Percentiles rank a stretch among this genome's conserved stretches.
Conservation (phyloP, 2,888 invertebrate genomes). For the Melikaiella ostensackeni region DNA sequence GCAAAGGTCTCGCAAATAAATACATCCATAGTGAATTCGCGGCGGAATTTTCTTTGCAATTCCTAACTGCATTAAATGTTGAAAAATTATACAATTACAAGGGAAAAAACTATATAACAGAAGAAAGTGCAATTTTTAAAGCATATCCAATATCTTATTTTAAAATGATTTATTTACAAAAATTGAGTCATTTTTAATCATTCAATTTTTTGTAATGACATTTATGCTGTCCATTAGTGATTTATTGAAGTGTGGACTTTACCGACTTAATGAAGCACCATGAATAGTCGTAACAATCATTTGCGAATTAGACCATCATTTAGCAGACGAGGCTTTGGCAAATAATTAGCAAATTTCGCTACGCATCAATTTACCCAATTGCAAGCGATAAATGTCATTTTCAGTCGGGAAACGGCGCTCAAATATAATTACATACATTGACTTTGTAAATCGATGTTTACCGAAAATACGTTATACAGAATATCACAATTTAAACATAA, state of each 20-base stretch:
- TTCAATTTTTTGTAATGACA: not conserved
- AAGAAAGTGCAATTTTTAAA: not conserved
- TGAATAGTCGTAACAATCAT: conserved; percentile 48
- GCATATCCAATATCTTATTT: not conserved
- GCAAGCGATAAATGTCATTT: conserved; percentile 20
- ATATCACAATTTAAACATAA: not conserved
- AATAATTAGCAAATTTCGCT: conserved; percentile 43
- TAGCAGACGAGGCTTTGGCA: conserved; percentile 38
- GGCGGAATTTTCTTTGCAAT: not conserved
- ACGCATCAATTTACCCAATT: conserved; percentile 11
- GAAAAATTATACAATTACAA: too few relatives aligned
- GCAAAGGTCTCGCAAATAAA: too few relatives aligned
- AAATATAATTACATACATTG: not conserved
- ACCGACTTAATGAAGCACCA: conserved; percentile 42
- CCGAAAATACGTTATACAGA: not conserved
- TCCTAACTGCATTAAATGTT: too few relatives aligned
- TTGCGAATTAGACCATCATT: conserved; percentile 46
- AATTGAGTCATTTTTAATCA: not conserved
- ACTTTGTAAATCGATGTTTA: not conserved
- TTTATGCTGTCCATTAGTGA: not conserved
- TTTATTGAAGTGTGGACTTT: not conserved
- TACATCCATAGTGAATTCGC: too few relatives aligned
- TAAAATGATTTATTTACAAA: not conserved
- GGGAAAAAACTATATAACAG: too few relatives aligned
- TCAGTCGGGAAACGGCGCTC: not conserved